phyloP scores from a whole-genome alignment of 2,797 vertebrate species.

The Notolepis coatsorum region DNA sequence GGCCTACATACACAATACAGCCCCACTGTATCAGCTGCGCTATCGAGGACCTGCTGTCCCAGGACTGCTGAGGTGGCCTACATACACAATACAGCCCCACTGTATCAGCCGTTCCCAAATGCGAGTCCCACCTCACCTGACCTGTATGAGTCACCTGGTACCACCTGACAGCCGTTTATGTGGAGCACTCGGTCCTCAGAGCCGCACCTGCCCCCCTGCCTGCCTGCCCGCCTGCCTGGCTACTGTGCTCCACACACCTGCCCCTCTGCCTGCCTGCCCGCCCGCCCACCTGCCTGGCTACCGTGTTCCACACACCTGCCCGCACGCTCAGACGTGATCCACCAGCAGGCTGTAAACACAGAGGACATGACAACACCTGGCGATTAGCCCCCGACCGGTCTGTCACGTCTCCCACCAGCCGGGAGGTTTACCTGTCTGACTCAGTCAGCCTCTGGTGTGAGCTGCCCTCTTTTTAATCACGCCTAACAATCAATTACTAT shows the following conservation, averaged over 20 bases:
- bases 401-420: constrained; percentile 11
- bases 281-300: constrained; percentile 13
- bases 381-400: constrained; percentile 23
- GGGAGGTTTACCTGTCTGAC: neutral
- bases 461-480: too few relatives aligned
- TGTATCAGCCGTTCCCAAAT: neutral
- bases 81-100: neutral
- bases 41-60: neutral
- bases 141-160: neutral
- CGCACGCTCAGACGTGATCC: neutral
- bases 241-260: constrained; percentile 13
- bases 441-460: neutral
- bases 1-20: too few relatives aligned
- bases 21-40: neutral
- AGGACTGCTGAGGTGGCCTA: neutral
- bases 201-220: too few relatives aligned
- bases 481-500: too few relatives aligned
- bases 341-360: neutral
- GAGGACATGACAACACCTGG: constrained; percentile 30
- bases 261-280: constrained; percentile 21
- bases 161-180: too few relatives aligned
- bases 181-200: neutral
- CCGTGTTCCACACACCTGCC: constrained; percentile 37
- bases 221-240: constrained; percentile 32
- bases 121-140: neutral